These are phyloP conservation scores for Melanargia galathea DNA, from an alignment of 2,888 invertebrate genomes.

Conservation along the genomic window DNA sequence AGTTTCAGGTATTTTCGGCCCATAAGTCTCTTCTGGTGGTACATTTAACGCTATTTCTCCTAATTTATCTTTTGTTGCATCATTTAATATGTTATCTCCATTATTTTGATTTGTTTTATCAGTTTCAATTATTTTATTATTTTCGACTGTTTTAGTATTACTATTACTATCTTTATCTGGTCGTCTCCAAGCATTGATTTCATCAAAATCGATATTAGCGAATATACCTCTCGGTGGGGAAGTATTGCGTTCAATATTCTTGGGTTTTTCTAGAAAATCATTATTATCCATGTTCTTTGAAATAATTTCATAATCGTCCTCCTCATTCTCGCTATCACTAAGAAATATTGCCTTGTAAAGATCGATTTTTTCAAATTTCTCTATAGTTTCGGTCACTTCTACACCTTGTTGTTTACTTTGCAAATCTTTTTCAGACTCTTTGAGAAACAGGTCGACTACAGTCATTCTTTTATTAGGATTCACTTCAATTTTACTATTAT, in stretches of 20 bases:
- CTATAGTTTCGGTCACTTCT: constrained; percentile 67
- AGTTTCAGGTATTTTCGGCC: constrained; percentile 82
- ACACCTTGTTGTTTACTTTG: constrained; percentile 53
- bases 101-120: constrained; percentile 7
- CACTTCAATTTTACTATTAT: constrained; percentile 15
- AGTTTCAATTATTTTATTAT: constrained; percentile 19
- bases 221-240: constrained; percentile 89
- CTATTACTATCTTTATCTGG: constrained; percentile 43
- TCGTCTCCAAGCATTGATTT: constrained; percentile 75
- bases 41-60: constrained; percentile 24
- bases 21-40: constrained; percentile 67
- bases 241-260: constrained; percentile 83
- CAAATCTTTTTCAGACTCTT: constrained; percentile 68
- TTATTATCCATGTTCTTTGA: constrained; percentile 36
- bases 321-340: constrained; percentile 88
- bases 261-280: constrained; percentile 64
- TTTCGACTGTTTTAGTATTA: constrained; percentile 33
- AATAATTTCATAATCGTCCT: constrained; percentile 47
- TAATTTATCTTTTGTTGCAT: background rate
- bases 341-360: constrained; percentile 95
- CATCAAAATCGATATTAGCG: constrained; percentile 84
- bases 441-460: constrained; percentile 72
- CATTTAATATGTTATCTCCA: background rate
- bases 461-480: constrained; percentile 68
- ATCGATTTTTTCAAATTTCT: constrained; percentile 84